phyloP scores from a whole-genome alignment of 2,888 invertebrate species.

The Podabrus alpinus region DNA sequence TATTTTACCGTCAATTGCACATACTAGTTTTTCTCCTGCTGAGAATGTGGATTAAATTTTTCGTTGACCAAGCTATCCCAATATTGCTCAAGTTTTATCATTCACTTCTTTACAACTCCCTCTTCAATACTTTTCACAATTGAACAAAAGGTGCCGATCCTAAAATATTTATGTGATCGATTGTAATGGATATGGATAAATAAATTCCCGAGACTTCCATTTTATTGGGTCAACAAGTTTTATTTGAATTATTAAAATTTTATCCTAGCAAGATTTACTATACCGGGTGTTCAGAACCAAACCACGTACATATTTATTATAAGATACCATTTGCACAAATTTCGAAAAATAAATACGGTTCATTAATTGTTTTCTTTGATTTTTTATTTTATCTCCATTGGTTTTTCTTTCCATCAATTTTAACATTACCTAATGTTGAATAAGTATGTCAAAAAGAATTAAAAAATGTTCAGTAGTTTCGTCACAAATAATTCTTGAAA shows the following conservation, averaged over 20 bases:
- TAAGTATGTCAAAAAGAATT: too few relatives aligned
- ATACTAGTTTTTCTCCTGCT: background rate
- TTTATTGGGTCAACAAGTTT: background rate
- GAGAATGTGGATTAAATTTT: background rate
- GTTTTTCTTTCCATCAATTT: too few relatives aligned
- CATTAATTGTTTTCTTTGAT: too few relatives aligned
- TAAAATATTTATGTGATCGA: background rate
- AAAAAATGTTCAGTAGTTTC: too few relatives aligned
- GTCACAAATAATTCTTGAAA: too few relatives aligned
- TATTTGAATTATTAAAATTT: background rate
- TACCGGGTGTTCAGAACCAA: background rate
- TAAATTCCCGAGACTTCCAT: background rate
- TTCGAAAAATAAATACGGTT: too few relatives aligned
- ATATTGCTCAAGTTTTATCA: background rate
- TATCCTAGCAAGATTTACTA: background rate
- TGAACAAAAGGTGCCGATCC: background rate
- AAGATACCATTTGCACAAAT: too few relatives aligned
- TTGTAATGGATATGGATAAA: background rate
- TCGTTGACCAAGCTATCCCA: background rate
- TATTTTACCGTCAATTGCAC: background rate
- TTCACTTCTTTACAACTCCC: background rate
- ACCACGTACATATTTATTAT: too few relatives aligned
- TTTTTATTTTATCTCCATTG: too few relatives aligned
- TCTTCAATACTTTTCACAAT: background rate
- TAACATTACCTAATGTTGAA: too few relatives aligned